Base-by-base conservation (phyloP, 2,113 vertebrate species). In the Thomomys bottae region DNA sequence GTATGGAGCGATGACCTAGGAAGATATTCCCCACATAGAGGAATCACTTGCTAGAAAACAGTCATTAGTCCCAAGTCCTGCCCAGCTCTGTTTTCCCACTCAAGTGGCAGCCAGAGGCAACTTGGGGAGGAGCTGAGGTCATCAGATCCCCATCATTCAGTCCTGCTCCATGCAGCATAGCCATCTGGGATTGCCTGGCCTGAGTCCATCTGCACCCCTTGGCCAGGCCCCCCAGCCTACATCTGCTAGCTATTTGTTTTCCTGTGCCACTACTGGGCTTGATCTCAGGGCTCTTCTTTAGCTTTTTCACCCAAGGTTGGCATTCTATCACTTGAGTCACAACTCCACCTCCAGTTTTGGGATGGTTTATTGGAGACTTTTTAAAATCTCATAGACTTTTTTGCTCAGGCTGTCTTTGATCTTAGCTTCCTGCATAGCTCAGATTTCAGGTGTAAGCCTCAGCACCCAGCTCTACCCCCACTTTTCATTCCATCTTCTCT, bases 11-110 rank as follows among this genome's bases (percentile, higher is more conserved):
- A 95, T 96, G 86, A 75, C 92, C 95, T 2, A 1, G 86, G 83
- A 78, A 92, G 90, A 95, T 95, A 95, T 26, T 67, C 72, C 59
- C 90, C 40, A 24, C 23, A 17, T 87, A 95, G 93, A 92, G 93
- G 92, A 94, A 75, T 66, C 1, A 0, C 66, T 30, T 4, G 8
- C 83, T 92, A 38, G 88, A 94, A 97, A 97, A 96, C 77, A 95
- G 24, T 94, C 92, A 96, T 96, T 96, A 96, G 72, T 34, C 34
- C 68, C 83, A 67, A 20, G 0, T 80, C 77, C 63, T 2, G 0
- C 71, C 28, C 17, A 2, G 83, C 28, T 3, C 75, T 88, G 67
- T 86, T 75, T 90, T 88, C 7, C 32, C 32, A 20, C 78, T 71
- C 36, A 34, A 63, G 61, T 83, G 30, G 73, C 7, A 45, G 76